A percentile compares a stretch with the other conserved stretches of the same genome.
Conservation (phyloP, 53 echinoderm and acorn worm species). For the Echinarachnius parma region DNA sequence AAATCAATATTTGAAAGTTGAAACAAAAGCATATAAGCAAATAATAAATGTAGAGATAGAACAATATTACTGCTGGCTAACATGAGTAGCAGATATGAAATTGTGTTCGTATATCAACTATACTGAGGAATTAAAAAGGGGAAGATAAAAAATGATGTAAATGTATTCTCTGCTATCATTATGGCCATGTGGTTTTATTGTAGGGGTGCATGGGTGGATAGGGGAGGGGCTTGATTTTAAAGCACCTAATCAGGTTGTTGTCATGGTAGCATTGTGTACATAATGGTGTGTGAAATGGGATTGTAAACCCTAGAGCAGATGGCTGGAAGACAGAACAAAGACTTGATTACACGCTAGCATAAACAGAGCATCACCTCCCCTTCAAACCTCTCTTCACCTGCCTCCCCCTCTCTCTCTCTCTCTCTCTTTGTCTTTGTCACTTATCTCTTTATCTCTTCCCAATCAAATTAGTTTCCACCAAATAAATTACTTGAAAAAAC, state of each 20-base stretch:
- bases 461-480: background rate
- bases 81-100: no score
- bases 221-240: constrained; percentile 24
- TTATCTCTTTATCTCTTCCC: background rate
- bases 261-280: constrained; percentile 32
- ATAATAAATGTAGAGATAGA: no score
- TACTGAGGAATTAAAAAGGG: no score
- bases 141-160: no score
- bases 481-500: no score
- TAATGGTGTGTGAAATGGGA: constrained; percentile 1
- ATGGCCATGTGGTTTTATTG: constrained; percentile 12
- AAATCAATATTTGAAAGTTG: no score
- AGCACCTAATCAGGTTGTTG: constrained; percentile 4
- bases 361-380: background rate
- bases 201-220: background rate
- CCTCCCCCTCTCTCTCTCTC: background rate
- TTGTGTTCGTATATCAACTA: no score
- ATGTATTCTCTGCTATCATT: no score
- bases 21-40: no score
- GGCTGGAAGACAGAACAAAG: constrained; percentile 33
- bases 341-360: constrained; percentile 5
- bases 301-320: constrained; percentile 12
- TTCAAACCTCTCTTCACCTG: background rate
- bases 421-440: background rate
- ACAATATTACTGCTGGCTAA: no score